Base-by-base conservation (phyloP, 2,888 invertebrate species). In the Drosophila pegasa region DNA sequence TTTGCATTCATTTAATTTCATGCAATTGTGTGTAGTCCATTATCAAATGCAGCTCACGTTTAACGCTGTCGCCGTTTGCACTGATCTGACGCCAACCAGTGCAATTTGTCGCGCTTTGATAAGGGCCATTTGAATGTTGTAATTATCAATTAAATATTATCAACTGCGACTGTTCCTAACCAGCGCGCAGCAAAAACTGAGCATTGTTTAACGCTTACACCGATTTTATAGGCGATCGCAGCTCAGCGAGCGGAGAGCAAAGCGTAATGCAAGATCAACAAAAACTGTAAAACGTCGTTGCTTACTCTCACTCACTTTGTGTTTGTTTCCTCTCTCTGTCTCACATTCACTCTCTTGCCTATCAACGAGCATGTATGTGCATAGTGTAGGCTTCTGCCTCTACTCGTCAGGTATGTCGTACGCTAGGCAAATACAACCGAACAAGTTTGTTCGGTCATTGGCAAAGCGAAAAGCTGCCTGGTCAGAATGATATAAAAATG, bases 21-120 rank as follows among this genome's bases (percentile, higher is more conserved):
- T 27, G 1, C 3, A 10, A 6, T 35, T 37, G 6, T 18, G 3
- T 6, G 14, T 22, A 2, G 0, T 2, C 1, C 16, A 2, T 2
- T 38, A 47, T 43, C 25, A 29, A 4, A 7, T n/a, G n/a, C 29
- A 37, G 58, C 77, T 73, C 43, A 73, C 77, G 20, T 59, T 65
- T 2, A 77, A 8, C 1, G 56, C 52, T n/a, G 70, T 12, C 4
- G 71, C 41, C 7, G 75, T 20, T 18, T 75, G 73, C 47, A 59
- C 22, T 6, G 73, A 56, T 35, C 66, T 56, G 52, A 27, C 56
- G 38, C 73, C 59, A 22, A 18, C 18, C 31, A 65, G 25, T 0
- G 59, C 72, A 16, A 72, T 27, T 18, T 57, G 73, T 14, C 72
- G 71, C n/a, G 14, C 55, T 43, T 56, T 73, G 12, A 52, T 41